Conservation (phyloP, 2,888 invertebrate genomes). For the Gortyna flavago region DNA sequence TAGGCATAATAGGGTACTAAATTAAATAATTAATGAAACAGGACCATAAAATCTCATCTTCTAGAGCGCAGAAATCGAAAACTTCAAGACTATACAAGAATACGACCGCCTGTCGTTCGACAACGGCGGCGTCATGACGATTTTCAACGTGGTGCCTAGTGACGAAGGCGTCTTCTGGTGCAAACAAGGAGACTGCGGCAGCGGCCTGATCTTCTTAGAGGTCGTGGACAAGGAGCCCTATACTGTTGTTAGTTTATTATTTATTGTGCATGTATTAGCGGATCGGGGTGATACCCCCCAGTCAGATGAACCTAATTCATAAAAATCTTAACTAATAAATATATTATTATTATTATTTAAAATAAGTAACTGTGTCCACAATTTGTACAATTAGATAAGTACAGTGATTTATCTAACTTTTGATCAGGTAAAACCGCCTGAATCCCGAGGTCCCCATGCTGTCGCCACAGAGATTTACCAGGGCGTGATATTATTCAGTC, state of each 20-base stretch:
- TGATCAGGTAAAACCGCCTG: constrained; percentile 70
- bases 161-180: constrained; percentile 91
- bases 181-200: constrained; percentile 76
- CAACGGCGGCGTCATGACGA: constrained; percentile 84
- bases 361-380: neutral
- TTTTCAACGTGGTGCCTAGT: constrained; percentile 86
- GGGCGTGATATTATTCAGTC: constrained; percentile 84
- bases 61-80: constrained; percentile 62
- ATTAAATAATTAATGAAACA: no score
- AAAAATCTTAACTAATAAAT: neutral
- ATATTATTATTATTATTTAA: neutral
- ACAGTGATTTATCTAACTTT: neutral
- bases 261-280: neutral
- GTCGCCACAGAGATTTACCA: constrained; percentile 31
- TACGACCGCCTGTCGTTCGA: constrained; percentile 71
- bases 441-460: constrained; percentile 69
- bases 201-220: constrained; percentile 86
- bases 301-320: neutral
- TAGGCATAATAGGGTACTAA: no score
- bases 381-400: neutral
- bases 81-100: constrained; percentile 64
- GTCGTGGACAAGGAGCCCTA: constrained; percentile 83
- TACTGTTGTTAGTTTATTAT: constrained; percentile 72
- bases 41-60: neutral
- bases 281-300: neutral